Conservation (phyloP, 2,888 invertebrate species). For the Tubulanus polymorphus region DNA sequence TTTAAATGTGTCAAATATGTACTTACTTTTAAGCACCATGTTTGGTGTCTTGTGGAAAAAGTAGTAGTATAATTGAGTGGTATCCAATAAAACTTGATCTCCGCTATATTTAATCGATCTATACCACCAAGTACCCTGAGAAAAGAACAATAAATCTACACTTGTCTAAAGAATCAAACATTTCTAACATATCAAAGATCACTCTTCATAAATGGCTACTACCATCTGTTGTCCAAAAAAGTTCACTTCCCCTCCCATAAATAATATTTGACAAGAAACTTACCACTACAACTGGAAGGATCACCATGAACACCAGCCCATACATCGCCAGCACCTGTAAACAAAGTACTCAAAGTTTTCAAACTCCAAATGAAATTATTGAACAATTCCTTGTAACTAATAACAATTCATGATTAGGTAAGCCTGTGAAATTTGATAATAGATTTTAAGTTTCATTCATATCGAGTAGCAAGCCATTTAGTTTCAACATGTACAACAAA, state of each 20-base stretch:
- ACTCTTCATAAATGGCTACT: not conserved
- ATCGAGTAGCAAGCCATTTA: no score
- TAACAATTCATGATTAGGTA: conserved; percentile 6
- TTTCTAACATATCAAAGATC: not conserved
- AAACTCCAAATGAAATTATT: no score
- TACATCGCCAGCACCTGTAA: conserved; percentile 47
- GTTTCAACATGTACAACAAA: no score
- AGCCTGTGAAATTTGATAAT: no score
- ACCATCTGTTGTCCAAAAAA: not conserved
- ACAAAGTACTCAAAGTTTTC: no score
- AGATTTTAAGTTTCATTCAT: no score
- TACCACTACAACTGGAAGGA: conserved; percentile 67
- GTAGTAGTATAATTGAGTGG: conserved; percentile 93
- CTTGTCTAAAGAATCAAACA: conserved; percentile 1
- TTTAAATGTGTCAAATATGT: no score
- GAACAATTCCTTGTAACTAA: not conserved
- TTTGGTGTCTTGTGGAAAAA: conserved; percentile 94
- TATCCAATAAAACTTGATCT: conserved; percentile 89
- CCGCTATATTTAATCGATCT: conserved; percentile 94
- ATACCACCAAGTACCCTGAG: conserved; percentile 97
- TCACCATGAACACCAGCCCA: conserved; percentile 95
- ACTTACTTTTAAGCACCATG: conserved; percentile 82
- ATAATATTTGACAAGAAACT: conserved; percentile 33
- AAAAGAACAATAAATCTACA: conserved; percentile 2
- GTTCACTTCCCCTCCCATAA: conserved; percentile 16